Evolutionary conservation across 2,113 vertebrate genomes (phyloP).

Genomic region (Serilophus lunatus): DNA sequence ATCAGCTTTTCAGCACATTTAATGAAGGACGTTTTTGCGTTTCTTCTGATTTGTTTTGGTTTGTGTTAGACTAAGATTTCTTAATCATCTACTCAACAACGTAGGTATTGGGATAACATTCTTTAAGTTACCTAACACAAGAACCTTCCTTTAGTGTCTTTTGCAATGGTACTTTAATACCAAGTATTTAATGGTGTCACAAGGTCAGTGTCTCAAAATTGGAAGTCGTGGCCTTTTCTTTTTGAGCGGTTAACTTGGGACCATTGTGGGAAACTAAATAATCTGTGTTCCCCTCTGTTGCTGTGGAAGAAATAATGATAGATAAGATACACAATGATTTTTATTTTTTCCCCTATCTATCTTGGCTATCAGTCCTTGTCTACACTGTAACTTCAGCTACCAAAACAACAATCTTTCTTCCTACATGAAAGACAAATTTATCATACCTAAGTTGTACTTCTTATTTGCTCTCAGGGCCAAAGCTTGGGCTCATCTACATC

Average conservation of each 20-base stretch:
- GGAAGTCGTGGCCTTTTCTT: slow-evolving; percentile 26
- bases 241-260: slow-evolving; percentile 31
- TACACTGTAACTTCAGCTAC: neutral
- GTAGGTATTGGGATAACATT: neutral
- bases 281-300: neutral
- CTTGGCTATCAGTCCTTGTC: slow-evolving; percentile 6
- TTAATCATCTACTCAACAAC: neutral
- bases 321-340: neutral
- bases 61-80: neutral
- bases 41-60: neutral
- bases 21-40: neutral
- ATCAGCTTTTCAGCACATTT: neutral
- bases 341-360: neutral
- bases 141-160: neutral
- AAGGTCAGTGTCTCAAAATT: slow-evolving; percentile 18
- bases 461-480: neutral
- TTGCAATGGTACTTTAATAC: neutral
- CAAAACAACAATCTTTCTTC: neutral
- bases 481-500: neutral
- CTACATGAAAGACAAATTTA: neutral
- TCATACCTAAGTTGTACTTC: neutral
- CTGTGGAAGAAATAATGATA: neutral
- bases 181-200: slow-evolving; percentile 52
- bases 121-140: neutral
- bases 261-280: neutral